Conservation (phyloP, 2,888 invertebrate species). For the Linnaemya tessellans region DNA sequence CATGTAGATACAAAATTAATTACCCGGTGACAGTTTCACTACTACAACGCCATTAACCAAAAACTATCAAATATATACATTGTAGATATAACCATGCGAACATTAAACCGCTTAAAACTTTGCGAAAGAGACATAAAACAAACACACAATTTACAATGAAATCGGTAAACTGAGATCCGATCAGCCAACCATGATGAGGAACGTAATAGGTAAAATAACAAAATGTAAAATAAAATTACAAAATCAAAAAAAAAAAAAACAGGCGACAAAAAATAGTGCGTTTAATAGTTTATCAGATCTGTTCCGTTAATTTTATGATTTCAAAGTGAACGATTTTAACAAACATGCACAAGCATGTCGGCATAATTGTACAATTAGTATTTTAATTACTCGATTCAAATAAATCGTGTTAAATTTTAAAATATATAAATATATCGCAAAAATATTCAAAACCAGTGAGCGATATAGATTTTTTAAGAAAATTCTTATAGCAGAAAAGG, state of each 20-base stretch:
- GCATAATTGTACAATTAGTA: too few species aligned
- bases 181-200: slow-evolving; percentile 54
- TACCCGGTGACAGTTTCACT: slow-evolving; percentile 63
- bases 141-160: slow-evolving; percentile 13
- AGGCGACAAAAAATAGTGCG: neutral
- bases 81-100: neutral
- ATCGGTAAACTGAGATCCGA: slow-evolving; percentile 54
- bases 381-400: too few species aligned
- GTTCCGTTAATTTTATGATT: neutral
- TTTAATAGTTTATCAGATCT: slow-evolving; percentile 2
- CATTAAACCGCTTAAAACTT: slow-evolving; percentile 14
- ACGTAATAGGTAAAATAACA: slow-evolving; percentile 23
- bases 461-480: too few species aligned
- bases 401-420: too few species aligned
- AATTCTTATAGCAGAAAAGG: too few species aligned
- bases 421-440: neutral
- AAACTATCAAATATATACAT: slow-evolving; percentile 10
- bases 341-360: too few species aligned
- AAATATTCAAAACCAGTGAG: too few species aligned
- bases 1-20: slow-evolving; percentile 44
- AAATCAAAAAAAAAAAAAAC: slow-evolving; percentile 16
- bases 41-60: slow-evolving; percentile 49
- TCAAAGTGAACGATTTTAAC: too few species aligned
- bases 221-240: neutral
- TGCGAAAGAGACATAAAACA: slow-evolving; percentile 11